Evolutionary conservation across 35 echinoderm and acorn worm species (phyloP), one percentile per base, ranked within the genome.

Genomic region (Amphiura filiformis): DNA sequence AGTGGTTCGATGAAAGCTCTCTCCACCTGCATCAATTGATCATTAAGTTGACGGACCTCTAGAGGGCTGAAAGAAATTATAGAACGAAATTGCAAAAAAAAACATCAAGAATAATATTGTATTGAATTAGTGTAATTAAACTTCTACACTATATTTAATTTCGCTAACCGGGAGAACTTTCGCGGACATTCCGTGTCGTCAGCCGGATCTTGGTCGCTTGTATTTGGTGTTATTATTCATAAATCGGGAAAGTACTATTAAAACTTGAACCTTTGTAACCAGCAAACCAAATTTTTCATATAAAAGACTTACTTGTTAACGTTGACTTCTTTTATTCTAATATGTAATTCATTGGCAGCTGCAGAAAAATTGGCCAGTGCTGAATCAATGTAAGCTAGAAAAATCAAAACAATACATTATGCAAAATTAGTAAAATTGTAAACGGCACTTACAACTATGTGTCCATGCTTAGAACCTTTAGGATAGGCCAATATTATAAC

Each of bases 11-110:
- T 90, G 52, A 94, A 94, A 39, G 87, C 86, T 39, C 92, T 41
- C 36, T 94, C 92, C 0, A 94, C 57, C 35, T 87, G 78, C 83
- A 94, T 94, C 35, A 94, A 39, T 61, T 94, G 92, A 52, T 94
- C 92, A 64, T 94, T 94, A 18, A 87, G 76, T 35, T 65, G 83
- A 78, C 92, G 80, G 11, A 94, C 61, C 47, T 28, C 87, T 52
- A 87, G 42, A 11, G 84, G 78, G 39, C 92, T 94, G 26, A n/a
- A 75, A 81, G 34, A 36, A 47, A 47, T 9, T 17, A 47, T 17
- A 47, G 41, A 47, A 17, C 4, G 17, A 47, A 47, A 31, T 76
- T 7, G 26, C 26, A 3, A 76, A 76, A 7, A 23, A 28, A 76
- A 76, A 28, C 75, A 11, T 76, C 26, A 76, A 5, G 3, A 5